Percentiles rank a stretch among this genome's conserved stretches.
Conservation (phyloP, 2,888 invertebrate genomes). For the Tetanocera ferruginea region DNA sequence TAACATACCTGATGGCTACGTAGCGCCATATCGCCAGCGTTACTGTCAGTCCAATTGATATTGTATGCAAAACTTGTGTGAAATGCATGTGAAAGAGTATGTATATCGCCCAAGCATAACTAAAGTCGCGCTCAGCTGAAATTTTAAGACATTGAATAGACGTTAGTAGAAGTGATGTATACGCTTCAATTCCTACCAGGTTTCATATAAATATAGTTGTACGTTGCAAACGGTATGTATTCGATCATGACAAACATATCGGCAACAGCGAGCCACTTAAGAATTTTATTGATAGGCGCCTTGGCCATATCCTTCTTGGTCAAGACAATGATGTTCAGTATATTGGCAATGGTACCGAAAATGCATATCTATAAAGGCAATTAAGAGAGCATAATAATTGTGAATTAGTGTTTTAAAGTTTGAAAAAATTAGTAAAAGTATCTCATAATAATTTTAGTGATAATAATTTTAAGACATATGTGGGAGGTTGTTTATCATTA, state of each 20-base stretch:
- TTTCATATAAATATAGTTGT: conserved; percentile 75
- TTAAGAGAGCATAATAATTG: neutral
- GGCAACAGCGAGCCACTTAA: conserved; percentile 86
- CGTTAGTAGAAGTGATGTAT: neutral
- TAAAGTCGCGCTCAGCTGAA: conserved; percentile 86
- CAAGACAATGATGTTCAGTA: conserved; percentile 88
- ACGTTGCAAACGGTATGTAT: conserved; percentile 81
- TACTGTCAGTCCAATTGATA: conserved; percentile 93
- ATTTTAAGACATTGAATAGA: neutral
- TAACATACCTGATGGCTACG: conserved; percentile 81
- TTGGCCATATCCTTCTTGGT: conserved; percentile 84
- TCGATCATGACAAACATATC: conserved; percentile 93
- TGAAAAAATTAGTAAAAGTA: neutral
- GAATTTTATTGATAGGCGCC: conserved; percentile 88
- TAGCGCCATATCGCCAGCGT: conserved; percentile 94
- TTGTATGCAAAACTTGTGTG: conserved; percentile 88
- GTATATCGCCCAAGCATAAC: conserved; percentile 86
- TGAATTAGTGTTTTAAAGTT: no score
- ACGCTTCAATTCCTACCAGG: conserved; percentile 70
- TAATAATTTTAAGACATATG: neutral
- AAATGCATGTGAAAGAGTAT: conserved; percentile 91
- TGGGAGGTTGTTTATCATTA: neutral
- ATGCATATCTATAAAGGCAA: conserved; percentile 77
- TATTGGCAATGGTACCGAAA: conserved; percentile 88
- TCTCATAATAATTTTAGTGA: neutral